phyloP scores from a whole-genome alignment of 2,797 vertebrate species.

The Crenuchus spilurus region DNA sequence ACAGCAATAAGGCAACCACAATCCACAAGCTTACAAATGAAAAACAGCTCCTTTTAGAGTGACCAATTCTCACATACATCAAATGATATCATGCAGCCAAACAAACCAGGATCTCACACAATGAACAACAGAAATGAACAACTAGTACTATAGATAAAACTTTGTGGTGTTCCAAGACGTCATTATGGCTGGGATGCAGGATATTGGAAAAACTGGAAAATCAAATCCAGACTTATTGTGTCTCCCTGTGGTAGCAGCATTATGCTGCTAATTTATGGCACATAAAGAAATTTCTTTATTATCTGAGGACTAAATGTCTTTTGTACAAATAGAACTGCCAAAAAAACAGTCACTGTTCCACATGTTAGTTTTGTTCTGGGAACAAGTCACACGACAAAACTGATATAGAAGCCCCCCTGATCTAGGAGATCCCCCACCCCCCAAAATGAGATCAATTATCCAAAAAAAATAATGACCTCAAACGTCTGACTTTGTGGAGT shows the following conservation, averaged over 20 bases:
- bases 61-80: neutral
- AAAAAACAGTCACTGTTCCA: too few relatives aligned
- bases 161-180: neutral
- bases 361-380: too few relatives aligned
- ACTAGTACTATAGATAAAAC: neutral
- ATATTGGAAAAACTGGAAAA: neutral
- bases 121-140: neutral
- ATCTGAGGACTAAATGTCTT: too few relatives aligned
- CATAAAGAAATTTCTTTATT: too few relatives aligned
- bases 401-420: too few relatives aligned
- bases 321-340: too few relatives aligned
- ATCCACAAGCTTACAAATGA: conserved; percentile 18
- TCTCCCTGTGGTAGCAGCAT: neutral
- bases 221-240: neutral
- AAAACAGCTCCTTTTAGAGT: neutral
- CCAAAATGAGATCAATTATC: neutral
- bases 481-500: neutral
- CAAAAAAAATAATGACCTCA: neutral
- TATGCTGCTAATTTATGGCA: too few relatives aligned
- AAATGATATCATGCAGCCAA: neutral
- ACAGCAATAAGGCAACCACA: neutral
- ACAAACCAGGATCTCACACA: conserved; percentile 15
- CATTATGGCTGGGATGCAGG: neutral
- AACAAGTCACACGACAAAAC: too few relatives aligned
- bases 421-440: too few relatives aligned